Percentiles rank a stretch among this genome's conserved stretches.
Evolutionary conservation across 2,113 vertebrate species (phyloP).

Genomic region (Eretmodus cyanostictus): DNA sequence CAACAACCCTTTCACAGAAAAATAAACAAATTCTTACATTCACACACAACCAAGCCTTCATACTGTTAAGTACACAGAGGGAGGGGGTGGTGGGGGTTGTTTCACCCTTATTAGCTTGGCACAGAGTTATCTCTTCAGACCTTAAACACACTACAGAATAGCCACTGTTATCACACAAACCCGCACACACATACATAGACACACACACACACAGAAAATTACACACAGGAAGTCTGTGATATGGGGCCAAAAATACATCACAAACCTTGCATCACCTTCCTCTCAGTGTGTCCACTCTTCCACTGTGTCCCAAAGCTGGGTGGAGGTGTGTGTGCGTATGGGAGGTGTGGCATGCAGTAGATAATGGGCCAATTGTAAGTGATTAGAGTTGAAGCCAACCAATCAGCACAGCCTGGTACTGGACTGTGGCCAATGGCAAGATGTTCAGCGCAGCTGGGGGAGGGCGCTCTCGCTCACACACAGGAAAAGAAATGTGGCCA

Average conservation of each 20-base stretch:
- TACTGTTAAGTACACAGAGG: background rate
- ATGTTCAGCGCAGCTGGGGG: slow-evolving; percentile 24
- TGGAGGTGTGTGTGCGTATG: background rate
- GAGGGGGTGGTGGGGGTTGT: background rate
- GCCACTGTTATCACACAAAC: background rate
- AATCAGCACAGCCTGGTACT: slow-evolving; percentile 51
- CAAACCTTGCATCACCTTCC: slow-evolving; percentile 78
- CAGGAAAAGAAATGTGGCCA: slow-evolving; percentile 47
- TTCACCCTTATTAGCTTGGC: background rate
- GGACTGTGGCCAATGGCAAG: slow-evolving; percentile 58
- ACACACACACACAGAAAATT: background rate
- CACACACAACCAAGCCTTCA: background rate
- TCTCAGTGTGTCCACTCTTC: slow-evolving; percentile 42
- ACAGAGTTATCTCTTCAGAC: background rate
- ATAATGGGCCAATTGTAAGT: slow-evolving; percentile 60
- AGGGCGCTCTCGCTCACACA: slow-evolving; percentile 11
- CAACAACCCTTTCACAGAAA: background rate
- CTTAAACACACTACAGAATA: background rate
- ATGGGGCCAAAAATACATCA: slow-evolving; percentile 43
- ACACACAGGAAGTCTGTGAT: slow-evolving; percentile 44
- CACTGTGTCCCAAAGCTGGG: slow-evolving; percentile 43
- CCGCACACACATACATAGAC: background rate
- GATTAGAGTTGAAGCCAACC: slow-evolving; percentile 30
- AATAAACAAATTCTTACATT: background rate
- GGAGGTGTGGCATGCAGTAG: slow-evolving; percentile 52